Evolutionary conservation across 2,113 vertebrate genomes (phyloP), one percentile per base, ranked within the genome.

Genomic region (Calyptommatus sinebrachiatus): DNA sequence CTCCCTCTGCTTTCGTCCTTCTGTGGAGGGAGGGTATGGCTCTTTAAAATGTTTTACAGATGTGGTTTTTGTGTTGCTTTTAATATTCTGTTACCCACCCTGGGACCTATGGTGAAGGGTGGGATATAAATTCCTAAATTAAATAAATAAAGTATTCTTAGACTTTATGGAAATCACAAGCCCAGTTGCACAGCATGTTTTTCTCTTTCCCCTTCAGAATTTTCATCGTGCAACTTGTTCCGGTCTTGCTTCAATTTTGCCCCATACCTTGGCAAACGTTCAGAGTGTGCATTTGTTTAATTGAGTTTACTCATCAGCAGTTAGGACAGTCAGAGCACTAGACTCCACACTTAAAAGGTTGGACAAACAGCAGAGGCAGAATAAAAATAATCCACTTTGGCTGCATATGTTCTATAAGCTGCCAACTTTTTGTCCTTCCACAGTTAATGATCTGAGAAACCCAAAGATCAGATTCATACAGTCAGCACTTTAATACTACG

Each of bases 221-320:
- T 71, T 53, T 73, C 86, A 63, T 71, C 78, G 68, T 83, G 73
- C 50, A 88, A 80, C 73, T 79, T 71, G 81, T 73, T 90, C 68
- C 76, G 77, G 70, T 53, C 77, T 83, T 45, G 20, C 81, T 85
- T 76, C 71, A 84, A 60, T 75, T 67, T 87, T 83, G 45, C 69
- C 78, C 46, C 50, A 63, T 35, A 29, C n/a, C 41, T 45, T 90
- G 86, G 90, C 84, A 88, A 85, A 65, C 1, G 46, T 61, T 83
- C 63, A 89, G 83, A 77, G 77, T 73, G 80, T 82, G 29, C 81
- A 88, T 88, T 88, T 86, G 76, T 78, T 75, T 68, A 84, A 86
- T 86, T 67, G 82, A 88, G 88, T 86, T 88, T 83, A 72, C 73
- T 88, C 85, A 87, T 73, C 84, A 67, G 48, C 61, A 26, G 77